A percentile compares a stretch with the other conserved stretches of the same genome.
Evolutionary conservation across 2,113 vertebrate genomes (phyloP).

Genomic region (Chloroceryle aenea): DNA sequence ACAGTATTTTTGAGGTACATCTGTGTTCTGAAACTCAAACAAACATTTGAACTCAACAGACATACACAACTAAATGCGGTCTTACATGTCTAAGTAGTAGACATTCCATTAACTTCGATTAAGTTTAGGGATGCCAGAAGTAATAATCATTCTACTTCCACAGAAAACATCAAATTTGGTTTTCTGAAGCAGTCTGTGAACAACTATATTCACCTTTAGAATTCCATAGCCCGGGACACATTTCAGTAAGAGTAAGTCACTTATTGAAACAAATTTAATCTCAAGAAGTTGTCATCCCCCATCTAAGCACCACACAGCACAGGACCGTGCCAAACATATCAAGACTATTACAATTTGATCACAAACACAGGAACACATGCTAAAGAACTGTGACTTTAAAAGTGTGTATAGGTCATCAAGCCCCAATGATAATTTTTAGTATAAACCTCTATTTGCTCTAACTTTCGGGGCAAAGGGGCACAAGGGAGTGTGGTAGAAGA

Average conservation of each 20-base stretch:
- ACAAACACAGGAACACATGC: accelerated
- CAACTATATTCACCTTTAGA: neutral
- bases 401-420: accelerated
- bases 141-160: neutral
- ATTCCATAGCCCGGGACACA: neutral
- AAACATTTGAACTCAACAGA: neutral
- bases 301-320: neutral
- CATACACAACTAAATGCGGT: neutral
- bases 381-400: neutral
- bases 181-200: neutral
- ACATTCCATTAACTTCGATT: neutral
- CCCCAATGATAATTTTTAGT: accelerated
- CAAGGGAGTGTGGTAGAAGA: neutral
- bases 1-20: neutral
- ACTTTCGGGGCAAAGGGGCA: accelerated
- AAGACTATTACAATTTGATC: neutral
- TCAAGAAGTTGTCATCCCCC: neutral
- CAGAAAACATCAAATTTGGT: neutral
- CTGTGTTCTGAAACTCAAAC: neutral
- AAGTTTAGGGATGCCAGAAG: neutral
- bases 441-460: neutral
- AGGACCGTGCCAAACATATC: neutral
- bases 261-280: neutral
- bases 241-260: neutral
- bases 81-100: neutral